phyloP scores from a whole-genome alignment of 1,140 invertebrate species.

The Holotrichia oblita region DNA sequence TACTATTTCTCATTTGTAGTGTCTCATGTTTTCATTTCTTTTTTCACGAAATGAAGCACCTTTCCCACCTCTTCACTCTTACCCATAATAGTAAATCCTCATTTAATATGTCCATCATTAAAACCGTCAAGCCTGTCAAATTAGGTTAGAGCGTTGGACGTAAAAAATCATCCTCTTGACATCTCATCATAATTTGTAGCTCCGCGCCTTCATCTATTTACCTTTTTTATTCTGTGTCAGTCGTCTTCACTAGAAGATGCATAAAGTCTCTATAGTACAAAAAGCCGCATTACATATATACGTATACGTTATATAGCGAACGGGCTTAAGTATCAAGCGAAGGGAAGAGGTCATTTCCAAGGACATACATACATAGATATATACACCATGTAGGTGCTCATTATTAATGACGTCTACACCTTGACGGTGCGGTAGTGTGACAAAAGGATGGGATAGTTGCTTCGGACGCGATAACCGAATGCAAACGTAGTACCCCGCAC shows the following conservation, averaged over 20 bases:
- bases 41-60: too few species aligned
- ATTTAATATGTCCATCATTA: neutral
- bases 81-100: too few species aligned
- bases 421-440: slow-evolving; percentile 12
- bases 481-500: too few species aligned
- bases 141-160: neutral
- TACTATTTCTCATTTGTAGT: too few species aligned
- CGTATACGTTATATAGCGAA: too few species aligned
- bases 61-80: too few species aligned
- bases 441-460: neutral
- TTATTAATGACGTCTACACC: neutral
- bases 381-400: neutral
- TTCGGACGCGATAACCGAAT: too few species aligned
- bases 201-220: neutral
- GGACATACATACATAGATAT: too few species aligned
- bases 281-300: neutral
- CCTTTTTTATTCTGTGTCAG: neutral
- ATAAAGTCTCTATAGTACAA: neutral
- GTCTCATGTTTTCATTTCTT: too few species aligned
- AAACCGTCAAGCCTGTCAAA: slow-evolving; percentile 11
- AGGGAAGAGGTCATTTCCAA: neutral
- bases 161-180: neutral
- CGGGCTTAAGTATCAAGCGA: neutral
- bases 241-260: neutral
- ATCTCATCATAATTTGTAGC: neutral